A percentile compares a stretch with the other conserved stretches of the same genome.
These are phyloP conservation scores for Lophotis ruficrista DNA, from an alignment of 2,113 vertebrate species.

Conservation along the genomic window DNA sequence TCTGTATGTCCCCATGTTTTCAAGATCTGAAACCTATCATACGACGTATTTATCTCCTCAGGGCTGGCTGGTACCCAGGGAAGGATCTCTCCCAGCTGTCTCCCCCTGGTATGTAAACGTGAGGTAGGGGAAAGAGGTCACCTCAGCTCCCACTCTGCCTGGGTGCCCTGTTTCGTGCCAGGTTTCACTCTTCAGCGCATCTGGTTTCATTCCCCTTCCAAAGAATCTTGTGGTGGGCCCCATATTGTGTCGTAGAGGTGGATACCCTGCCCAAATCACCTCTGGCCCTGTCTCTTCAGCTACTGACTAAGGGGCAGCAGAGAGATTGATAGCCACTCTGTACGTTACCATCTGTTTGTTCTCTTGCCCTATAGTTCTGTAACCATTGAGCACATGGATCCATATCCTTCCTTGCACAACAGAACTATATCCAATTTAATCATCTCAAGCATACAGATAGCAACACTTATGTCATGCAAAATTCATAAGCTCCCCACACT, in stretches of 20 bases:
- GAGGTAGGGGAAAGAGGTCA: background rate
- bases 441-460: slow-evolving; percentile 28
- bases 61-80: background rate
- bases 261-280: background rate
- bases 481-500: slow-evolving; percentile 52
- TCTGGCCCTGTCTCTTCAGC: background rate
- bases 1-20: background rate
- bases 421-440: slow-evolving; percentile 25
- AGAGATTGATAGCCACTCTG: background rate
- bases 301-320: background rate
- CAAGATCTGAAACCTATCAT: background rate
- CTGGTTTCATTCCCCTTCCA: background rate
- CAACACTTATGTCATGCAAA: slow-evolving; percentile 9
- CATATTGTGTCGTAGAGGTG: background rate
- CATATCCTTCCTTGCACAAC: background rate
- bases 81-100: background rate
- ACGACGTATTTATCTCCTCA: background rate
- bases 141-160: background rate
- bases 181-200: background rate
- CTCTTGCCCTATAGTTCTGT: background rate
- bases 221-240: background rate
- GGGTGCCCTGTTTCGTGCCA: background rate
- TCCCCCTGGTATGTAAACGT: background rate
- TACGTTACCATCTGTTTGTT: background rate
- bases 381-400: background rate